Evolutionary conservation across 53 echinoderm and acorn worm genomes (phyloP).

Genomic region (Luidia sarsii): DNA sequence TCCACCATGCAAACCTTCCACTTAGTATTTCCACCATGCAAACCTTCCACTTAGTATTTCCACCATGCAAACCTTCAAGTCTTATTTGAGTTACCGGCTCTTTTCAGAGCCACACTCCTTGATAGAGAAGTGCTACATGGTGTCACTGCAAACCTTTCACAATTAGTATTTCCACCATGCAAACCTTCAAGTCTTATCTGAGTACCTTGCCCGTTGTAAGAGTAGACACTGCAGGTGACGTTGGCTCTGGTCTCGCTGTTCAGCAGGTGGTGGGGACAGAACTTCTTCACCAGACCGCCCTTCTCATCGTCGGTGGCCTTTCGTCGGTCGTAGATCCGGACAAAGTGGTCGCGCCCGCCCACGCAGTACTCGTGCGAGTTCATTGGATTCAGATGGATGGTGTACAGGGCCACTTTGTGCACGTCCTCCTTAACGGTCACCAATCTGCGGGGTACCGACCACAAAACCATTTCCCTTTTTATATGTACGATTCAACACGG

Average conservation of each 20-base stretch:
- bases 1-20: no score
- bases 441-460: conserved; percentile 46
- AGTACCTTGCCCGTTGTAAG: conserved; percentile 92
- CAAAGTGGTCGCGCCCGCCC: conserved; percentile 90
- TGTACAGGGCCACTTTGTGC: conserved; percentile 86
- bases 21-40: no score
- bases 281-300: conserved; percentile 78
- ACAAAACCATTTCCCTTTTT: background rate
- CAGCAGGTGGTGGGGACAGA: conserved; percentile 88
- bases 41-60: no score
- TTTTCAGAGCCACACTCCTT: no score
- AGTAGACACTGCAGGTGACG: conserved; percentile 89
- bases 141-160: no score
- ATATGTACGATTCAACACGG: no score
- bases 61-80: no score
- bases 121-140: no score
- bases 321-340: conserved; percentile 91
- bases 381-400: conserved; percentile 85
- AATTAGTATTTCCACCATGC: no score
- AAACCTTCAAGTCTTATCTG: no score
- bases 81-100: no score
- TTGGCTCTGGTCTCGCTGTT: conserved; percentile 77
- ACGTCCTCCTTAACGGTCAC: conserved; percentile 80
- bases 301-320: conserved; percentile 50
- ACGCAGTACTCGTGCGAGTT: conserved; percentile 81